Percentiles rank a stretch among this genome's conserved stretches.
Conservation (phyloP, 2,888 invertebrate species). For the Chrysomela aeneicollis region DNA sequence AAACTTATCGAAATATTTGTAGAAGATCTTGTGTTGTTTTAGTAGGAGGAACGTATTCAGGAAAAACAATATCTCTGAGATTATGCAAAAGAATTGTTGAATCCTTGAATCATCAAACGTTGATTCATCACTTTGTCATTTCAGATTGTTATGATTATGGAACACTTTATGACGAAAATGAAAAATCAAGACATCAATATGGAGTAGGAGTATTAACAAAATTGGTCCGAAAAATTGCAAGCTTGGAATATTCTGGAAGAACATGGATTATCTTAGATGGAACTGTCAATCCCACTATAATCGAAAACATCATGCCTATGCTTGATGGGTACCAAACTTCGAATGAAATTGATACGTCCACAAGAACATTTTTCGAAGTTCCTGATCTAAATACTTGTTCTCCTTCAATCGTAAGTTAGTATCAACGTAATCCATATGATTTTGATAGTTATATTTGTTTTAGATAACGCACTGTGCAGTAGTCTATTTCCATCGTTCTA, state of each 20-base stretch:
- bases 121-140: constrained; percentile 66
- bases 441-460: constrained; percentile 28
- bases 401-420: constrained; percentile 74
- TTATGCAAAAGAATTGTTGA: constrained; percentile 73
- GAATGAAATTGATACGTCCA: constrained; percentile 77
- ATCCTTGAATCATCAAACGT: constrained; percentile 13
- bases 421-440: neutral
- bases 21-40: constrained; percentile 84
- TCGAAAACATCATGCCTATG: constrained; percentile 84
- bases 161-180: constrained; percentile 86
- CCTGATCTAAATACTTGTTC: constrained; percentile 80
- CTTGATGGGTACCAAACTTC: constrained; percentile 83
- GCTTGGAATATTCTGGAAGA: constrained; percentile 71
- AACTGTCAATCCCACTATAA: constrained; percentile 85
- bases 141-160: constrained; percentile 89
- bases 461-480: constrained; percentile 70
- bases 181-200: constrained; percentile 83
- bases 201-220: constrained; percentile 81
- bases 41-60: constrained; percentile 80
- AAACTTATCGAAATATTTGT: constrained; percentile 88
- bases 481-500: constrained; percentile 67
- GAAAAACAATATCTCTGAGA: constrained; percentile 80
- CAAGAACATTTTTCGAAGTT: constrained; percentile 85
- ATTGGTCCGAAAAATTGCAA: constrained; percentile 77
- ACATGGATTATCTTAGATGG: constrained; percentile 93